Conservation (phyloP, 2,113 vertebrate species). For the Arizona elegans region DNA sequence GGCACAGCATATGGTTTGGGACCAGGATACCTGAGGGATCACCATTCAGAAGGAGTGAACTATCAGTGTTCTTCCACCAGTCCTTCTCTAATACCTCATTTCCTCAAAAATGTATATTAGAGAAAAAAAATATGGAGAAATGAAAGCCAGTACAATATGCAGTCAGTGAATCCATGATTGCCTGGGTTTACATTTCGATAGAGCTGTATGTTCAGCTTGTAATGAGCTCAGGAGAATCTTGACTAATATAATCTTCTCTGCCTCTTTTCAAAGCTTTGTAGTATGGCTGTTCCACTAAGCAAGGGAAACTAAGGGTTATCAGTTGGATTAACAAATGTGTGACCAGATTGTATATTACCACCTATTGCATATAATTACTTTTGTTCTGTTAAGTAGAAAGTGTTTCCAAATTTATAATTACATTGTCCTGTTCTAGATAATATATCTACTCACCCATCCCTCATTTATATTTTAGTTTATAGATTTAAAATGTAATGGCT, state of each 20-base stretch:
- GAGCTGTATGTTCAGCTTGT: neutral
- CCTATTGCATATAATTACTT: neutral
- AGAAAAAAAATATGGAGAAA: neutral
- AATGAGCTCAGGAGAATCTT: neutral
- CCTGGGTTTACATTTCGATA: neutral
- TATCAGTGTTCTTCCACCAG: neutral
- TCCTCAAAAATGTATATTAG: neutral
- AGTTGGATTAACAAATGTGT: neutral
- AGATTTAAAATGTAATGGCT: neutral
- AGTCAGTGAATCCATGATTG: neutral
- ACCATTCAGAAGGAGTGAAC: neutral
- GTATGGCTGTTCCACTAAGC: neutral
- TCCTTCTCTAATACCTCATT: neutral
- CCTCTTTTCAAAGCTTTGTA: neutral
- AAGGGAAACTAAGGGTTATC: neutral
- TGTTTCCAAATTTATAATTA: neutral
- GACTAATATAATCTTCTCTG: neutral
- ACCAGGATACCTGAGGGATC: too few relatives aligned
- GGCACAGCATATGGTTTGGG: too few relatives aligned
- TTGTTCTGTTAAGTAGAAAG: neutral
- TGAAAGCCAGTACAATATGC: neutral
- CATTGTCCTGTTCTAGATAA: neutral
- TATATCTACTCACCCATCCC: neutral
- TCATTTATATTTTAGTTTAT: neutral
- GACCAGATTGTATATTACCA: neutral